Evolutionary conservation across 2,113 vertebrate genomes (phyloP).

Genomic region (Neogobius melanostomus): DNA sequence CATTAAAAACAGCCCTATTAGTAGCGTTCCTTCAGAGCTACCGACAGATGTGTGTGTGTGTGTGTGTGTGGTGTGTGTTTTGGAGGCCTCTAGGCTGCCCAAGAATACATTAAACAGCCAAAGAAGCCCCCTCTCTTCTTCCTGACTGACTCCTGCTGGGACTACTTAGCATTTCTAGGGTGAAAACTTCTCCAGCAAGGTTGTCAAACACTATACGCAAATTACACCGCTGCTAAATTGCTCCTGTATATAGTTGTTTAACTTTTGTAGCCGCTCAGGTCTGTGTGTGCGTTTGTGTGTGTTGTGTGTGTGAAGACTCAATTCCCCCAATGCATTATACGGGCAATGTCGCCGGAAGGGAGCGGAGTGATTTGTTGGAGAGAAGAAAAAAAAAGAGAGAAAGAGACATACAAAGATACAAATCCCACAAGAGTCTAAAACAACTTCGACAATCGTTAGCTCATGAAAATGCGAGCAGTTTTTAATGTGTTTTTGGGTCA

Average conservation of each 20-base stretch:
- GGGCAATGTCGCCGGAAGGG: constrained; percentile 56
- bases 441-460: constrained; percentile 59
- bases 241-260: constrained; percentile 67
- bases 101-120: constrained; percentile 77
- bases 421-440: constrained; percentile 65
- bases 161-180: constrained; percentile 75
- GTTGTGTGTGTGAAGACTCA: constrained; percentile 30
- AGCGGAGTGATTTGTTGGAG: constrained; percentile 39
- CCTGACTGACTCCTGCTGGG: constrained; percentile 76
- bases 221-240: constrained; percentile 63
- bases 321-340: constrained; percentile 51
- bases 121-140: constrained; percentile 65
- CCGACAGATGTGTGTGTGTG: constrained; percentile 64
- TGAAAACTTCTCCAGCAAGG: constrained; percentile 74
- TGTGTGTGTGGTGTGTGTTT: constrained; percentile 48
- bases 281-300: constrained; percentile 42
- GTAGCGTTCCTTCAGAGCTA: constrained; percentile 72
- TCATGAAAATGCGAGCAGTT: constrained; percentile 66
- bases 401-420: constrained; percentile 62
- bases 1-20: constrained; percentile 79
- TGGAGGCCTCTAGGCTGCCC: constrained; percentile 71
- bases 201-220: constrained; percentile 73
- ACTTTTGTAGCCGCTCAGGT: constrained; percentile 52
- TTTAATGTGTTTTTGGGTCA: constrained; percentile 69
- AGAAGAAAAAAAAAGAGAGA: constrained; percentile 32